Conservation (phyloP, 2,888 invertebrate species). For the Eupithecia subfuscata region DNA sequence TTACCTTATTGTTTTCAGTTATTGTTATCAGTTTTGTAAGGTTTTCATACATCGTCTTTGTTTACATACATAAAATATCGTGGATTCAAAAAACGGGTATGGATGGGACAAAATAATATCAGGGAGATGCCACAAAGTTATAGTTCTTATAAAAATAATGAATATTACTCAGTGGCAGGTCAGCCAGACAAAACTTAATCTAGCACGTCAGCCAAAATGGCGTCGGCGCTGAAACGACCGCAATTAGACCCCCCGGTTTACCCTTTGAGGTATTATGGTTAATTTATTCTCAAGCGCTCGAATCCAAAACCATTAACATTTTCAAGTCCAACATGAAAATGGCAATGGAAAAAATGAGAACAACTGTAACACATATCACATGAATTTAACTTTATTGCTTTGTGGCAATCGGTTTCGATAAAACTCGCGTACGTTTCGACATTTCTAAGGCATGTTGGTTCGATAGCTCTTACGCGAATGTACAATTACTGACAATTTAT, state of each 20-base stretch:
- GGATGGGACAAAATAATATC: background rate
- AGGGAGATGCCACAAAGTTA: background rate
- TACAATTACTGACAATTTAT: slow-evolving; percentile 8
- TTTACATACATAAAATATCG: background rate
- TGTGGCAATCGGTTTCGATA: background rate
- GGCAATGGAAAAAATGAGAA: background rate
- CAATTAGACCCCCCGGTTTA: slow-evolving; percentile 36
- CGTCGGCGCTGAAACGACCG: slow-evolving; percentile 36
- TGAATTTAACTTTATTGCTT: background rate
- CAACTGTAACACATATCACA: background rate
- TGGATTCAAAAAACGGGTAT: background rate
- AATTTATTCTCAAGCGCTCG: slow-evolving; percentile 34
- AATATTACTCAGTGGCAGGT: background rate
- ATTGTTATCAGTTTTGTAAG: background rate
- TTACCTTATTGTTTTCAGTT: background rate
- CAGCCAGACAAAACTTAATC: background rate
- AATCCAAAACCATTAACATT: slow-evolving; percentile 10
- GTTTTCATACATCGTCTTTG: background rate
- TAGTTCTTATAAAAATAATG: background rate
- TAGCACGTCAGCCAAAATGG: background rate
- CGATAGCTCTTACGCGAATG: slow-evolving; percentile 6
- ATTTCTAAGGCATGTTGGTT: background rate
- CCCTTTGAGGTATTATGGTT: slow-evolving; percentile 31
- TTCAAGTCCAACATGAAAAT: slow-evolving; percentile 1
- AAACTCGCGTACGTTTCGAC: background rate